Evolutionary conservation across 92 coral and sea anemone genomes (phyloP), one percentile per base, ranked within the genome.

Genomic region (Nematostella vectensis): DNA sequence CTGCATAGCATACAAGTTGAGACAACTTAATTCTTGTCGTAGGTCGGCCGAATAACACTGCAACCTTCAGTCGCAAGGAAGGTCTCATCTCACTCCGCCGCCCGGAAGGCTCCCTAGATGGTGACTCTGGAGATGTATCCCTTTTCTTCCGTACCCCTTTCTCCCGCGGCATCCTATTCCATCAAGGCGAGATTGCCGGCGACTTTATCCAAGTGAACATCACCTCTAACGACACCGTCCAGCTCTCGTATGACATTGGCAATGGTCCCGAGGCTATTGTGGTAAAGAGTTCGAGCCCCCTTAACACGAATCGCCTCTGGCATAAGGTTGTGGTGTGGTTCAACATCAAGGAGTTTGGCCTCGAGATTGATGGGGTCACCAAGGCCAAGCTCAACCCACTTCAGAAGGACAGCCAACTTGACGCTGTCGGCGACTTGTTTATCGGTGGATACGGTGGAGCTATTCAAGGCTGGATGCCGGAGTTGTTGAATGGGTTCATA

Each of bases 51-150:
- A 71, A 72, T 50, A 85, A 85, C 52, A 80, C 95, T 1, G 95
- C 95, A 38, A 85, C 95, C 16, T 80, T 85, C 71, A 69, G 62
- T 25, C 71, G 83, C 15, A 84, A 80, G 65, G 95, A 85, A 62
- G 95, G 88, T 13, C 47, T 70, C 47, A 57, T 85, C 21, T 17
- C 55, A 4, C 72, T 66, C 18, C n/a, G 72, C 17, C 55, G 55
- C 29, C 28, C 62, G 15, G 62, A 66, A 44, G 72, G 72, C 11
- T 53, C 72, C n/a, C 63, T 66, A 15, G 72, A 66, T 45, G 72
- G 72, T 31, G 72, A 66, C 23, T 59, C 52, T 68, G 95, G 95
- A 15, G 75, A 80, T 30, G 59, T 85, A 23, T 71, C 83, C 0
- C 50, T 85, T 24, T 71, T 39, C 63, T 80, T 85, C 59, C 84